Evolutionary conservation across 1,140 invertebrate species (phyloP).

Genomic region (Drosophila littoralis): DNA sequence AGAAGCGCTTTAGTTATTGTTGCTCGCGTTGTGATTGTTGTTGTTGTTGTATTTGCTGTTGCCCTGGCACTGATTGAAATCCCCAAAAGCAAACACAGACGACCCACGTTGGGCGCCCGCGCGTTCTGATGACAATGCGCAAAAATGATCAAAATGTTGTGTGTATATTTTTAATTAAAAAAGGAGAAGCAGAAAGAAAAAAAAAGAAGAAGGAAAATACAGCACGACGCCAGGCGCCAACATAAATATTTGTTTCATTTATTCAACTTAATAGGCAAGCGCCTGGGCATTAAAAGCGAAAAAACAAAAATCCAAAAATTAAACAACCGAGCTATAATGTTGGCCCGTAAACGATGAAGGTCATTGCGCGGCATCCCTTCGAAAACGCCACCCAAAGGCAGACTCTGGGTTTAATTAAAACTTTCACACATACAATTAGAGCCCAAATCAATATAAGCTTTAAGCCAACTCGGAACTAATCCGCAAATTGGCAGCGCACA

Average conservation of each 20-base stretch:
- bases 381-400: not conserved
- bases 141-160: conserved; percentile 67
- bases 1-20: conserved; percentile 39
- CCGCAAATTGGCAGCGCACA: conserved; percentile 7
- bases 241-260: conserved; percentile 52
- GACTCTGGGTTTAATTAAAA: conserved; percentile 24
- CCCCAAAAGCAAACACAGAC: conserved; percentile 42
- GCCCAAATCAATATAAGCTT: conserved; percentile 21
- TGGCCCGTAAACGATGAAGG: conserved; percentile 26
- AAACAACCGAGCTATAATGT: conserved; percentile 21
- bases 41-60: conserved; percentile 7
- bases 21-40: not conserved
- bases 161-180: conserved; percentile 74
- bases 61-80: conserved; percentile 52
- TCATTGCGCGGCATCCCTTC: conserved; percentile 11
- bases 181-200: conserved; percentile 28
- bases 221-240: conserved; percentile 17
- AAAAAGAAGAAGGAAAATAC: conserved; percentile 10
- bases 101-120: not conserved
- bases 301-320: conserved; percentile 21
- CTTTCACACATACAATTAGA: conserved; percentile 49
- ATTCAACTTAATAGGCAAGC: conserved; percentile 44
- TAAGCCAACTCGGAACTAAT: not conserved
- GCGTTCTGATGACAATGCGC: conserved; percentile 55
- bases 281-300: not conserved